Conservation (phyloP, 2,797 vertebrate genomes). For the Tangara arthus region DNA sequence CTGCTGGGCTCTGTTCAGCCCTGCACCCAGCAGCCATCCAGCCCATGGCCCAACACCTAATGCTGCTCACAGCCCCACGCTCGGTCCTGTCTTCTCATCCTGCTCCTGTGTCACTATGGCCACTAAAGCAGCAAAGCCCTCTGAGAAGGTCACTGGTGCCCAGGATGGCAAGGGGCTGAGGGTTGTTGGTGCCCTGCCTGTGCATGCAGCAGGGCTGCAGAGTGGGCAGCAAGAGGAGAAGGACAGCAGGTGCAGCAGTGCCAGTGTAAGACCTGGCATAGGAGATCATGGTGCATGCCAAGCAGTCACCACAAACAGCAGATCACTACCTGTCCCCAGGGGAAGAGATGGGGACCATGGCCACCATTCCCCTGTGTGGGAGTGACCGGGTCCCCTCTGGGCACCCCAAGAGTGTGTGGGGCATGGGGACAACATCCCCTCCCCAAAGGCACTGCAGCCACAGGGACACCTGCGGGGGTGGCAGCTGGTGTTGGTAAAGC, state of each 20-base stretch:
- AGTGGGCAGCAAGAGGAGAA: background rate
- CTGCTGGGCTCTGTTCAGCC: background rate
- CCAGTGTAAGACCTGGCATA: background rate
- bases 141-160: background rate
- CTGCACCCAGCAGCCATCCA: background rate
- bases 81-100: background rate
- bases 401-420: background rate
- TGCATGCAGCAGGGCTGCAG: background rate
- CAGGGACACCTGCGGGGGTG: fast-evolving
- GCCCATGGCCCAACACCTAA: background rate
- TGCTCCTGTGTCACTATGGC: background rate
- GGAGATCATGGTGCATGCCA: background rate
- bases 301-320: background rate
- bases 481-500: background rate
- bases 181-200: background rate
- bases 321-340: background rate
- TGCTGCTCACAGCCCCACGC: background rate
- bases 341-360: background rate
- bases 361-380: background rate
- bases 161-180: background rate
- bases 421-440: background rate
- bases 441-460: background rate
- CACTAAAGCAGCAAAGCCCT: background rate
- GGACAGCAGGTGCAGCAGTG: background rate
- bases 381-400: background rate